Percentiles rank a stretch among this genome's conserved stretches.
phyloP scores from a whole-genome alignment of 1,140 invertebrate genomes.

The Thaumetopoea pityocampa region DNA sequence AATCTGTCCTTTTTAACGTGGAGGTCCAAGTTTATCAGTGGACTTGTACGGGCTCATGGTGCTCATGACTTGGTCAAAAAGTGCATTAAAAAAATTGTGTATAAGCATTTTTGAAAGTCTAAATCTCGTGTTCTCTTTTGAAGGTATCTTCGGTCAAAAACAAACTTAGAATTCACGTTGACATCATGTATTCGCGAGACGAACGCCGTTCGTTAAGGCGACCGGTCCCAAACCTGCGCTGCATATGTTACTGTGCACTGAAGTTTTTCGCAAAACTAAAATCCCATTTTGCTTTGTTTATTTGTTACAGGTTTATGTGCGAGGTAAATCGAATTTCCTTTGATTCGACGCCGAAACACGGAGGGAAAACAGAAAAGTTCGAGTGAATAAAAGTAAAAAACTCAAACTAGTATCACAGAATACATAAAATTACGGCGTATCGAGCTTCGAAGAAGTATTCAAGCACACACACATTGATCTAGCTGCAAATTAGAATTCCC shows the following conservation, averaged over 20 bases:
- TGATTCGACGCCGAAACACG: slow-evolving; percentile 55
- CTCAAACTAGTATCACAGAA: no score
- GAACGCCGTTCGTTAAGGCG: slow-evolving; percentile 59
- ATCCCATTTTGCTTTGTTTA: slow-evolving; percentile 60
- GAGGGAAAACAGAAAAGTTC: slow-evolving; percentile 44
- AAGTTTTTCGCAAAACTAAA: slow-evolving; percentile 58
- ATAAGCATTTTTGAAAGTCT: slow-evolving; percentile 4
- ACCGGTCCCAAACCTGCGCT: slow-evolving; percentile 54
- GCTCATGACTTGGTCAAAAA: slow-evolving; percentile 1
- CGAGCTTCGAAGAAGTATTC: no score
- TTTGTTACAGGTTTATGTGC: slow-evolving; percentile 64
- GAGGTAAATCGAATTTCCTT: slow-evolving; percentile 67
- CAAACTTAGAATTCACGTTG: slow-evolving; percentile 48
- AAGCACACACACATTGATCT: no score
- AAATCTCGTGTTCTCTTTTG: slow-evolving; percentile 1
- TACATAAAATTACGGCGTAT: no score
- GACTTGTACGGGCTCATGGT: no score
- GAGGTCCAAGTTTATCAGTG: no score
- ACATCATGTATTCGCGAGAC: slow-evolving; percentile 57
- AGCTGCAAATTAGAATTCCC: no score
- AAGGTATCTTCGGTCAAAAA: slow-evolving; percentile 7
- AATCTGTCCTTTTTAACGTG: no score
- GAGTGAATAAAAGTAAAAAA: slow-evolving; percentile 17
- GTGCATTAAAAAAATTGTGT: neutral
- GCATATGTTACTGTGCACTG: slow-evolving; percentile 61